Evolutionary conservation across 2,113 vertebrate genomes (phyloP).

Genomic region (Chiloscyllium plagiosum): DNA sequence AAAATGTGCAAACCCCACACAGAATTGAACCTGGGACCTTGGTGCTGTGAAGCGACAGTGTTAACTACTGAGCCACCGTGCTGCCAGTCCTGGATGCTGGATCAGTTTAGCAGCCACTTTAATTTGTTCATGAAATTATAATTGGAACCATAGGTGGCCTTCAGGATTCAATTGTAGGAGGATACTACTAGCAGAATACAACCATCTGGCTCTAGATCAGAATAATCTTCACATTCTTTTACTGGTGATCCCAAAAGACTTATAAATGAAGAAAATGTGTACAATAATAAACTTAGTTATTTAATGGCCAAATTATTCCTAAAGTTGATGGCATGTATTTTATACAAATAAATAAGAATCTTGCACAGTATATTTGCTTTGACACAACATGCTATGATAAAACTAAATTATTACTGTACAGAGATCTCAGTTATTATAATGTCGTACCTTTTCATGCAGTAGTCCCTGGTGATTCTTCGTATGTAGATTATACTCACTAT

Average conservation of each 20-base stretch:
- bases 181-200: background rate
- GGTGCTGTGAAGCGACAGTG: no score
- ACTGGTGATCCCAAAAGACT: background rate
- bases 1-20: no score
- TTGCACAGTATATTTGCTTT: background rate
- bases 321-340: background rate
- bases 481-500: background rate
- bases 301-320: background rate
- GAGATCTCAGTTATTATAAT: background rate
- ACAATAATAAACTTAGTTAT: background rate
- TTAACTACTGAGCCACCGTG: no score
- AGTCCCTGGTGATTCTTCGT: background rate
- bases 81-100: background rate
- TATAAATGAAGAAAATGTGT: background rate
- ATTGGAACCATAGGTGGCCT: background rate
- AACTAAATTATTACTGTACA: background rate
- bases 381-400: background rate
- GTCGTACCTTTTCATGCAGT: slow-evolving; percentile 45
- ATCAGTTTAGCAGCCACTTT: background rate
- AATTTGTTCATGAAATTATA: background rate
- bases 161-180: background rate
- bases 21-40: no score
- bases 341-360: background rate
- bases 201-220: background rate
- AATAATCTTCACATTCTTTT: background rate